phyloP scores from a whole-genome alignment of 2,113 vertebrate genomes.

The Atractosteus spatula region DNA sequence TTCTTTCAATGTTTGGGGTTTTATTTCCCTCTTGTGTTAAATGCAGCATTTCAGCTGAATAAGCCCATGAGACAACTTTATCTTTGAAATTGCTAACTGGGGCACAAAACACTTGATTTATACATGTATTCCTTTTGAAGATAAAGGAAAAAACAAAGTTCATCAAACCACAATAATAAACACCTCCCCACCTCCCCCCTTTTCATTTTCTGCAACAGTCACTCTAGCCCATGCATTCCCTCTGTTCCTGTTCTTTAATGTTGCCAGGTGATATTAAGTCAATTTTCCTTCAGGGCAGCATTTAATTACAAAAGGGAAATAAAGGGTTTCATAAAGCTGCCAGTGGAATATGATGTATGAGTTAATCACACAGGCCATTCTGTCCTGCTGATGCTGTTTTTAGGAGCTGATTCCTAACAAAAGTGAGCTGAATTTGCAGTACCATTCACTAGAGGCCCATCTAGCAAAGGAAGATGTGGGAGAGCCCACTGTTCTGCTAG shows the following conservation, averaged over 20 bases:
- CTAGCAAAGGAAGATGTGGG: not conserved
- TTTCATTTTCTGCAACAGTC: not conserved
- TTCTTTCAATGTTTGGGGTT: too few species aligned
- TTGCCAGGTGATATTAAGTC: slow-evolving; percentile 26
- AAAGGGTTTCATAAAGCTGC: slow-evolving; percentile 18
- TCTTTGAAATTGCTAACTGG: not conserved
- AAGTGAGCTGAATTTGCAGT: not conserved
- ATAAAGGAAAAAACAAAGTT: too few species aligned
- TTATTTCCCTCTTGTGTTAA: too few species aligned
- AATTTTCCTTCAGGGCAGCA: slow-evolving; percentile 24
- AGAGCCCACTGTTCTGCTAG: not conserved
- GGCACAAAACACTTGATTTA: not conserved
- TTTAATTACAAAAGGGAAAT: slow-evolving; percentile 49
- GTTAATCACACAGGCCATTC: slow-evolving; percentile 39
- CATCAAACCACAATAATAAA: too few species aligned
- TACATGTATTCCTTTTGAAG: not conserved
- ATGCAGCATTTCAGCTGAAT: too few species aligned
- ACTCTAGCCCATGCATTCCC: not conserved
- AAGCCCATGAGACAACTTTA: not conserved
- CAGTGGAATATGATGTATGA: slow-evolving; percentile 21
- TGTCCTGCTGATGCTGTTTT: slow-evolving; percentile 28
- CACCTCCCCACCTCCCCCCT: not conserved
- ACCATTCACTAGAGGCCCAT: not conserved
- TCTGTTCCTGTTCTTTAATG: not conserved
- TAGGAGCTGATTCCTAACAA: not conserved